Evolutionary conservation across 2,797 vertebrate species (phyloP).

Genomic region (Hoplostethus mediterraneus): DNA sequence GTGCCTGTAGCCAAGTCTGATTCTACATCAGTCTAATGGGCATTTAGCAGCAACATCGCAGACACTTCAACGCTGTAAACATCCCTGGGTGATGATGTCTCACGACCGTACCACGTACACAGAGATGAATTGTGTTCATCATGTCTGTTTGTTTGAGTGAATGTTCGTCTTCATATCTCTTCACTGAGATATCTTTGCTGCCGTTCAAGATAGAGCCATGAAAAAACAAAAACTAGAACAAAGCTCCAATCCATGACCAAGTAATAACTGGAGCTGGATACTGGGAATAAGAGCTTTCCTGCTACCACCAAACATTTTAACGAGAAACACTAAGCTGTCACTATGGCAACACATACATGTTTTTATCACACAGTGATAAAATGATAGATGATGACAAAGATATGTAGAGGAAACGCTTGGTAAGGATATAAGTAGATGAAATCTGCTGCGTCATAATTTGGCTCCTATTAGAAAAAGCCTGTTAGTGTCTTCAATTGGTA

Average conservation of each 20-base stretch:
- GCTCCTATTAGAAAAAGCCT: slow-evolving; percentile 6
- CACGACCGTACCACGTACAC: not conserved
- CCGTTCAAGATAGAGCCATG: slow-evolving; percentile 20
- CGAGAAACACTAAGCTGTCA: not conserved
- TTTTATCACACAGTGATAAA: slow-evolving; percentile 7
- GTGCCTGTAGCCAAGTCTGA: slow-evolving; percentile 14
- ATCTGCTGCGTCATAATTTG: slow-evolving; percentile 10
- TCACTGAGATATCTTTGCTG: not conserved
- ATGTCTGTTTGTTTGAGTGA: not conserved
- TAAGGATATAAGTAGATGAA: not conserved
- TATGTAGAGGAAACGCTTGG: slow-evolving; percentile 10
- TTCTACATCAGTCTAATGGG: slow-evolving; percentile 36
- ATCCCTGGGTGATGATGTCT: slow-evolving; percentile 36
- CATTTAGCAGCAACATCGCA: slow-evolving; percentile 22
- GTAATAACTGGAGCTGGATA: not conserved
- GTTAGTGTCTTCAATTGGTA: slow-evolving; percentile 13
- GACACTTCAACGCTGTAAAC: slow-evolving; percentile 29
- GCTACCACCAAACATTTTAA: not conserved
- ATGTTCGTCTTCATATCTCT: not conserved
- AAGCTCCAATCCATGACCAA: not conserved
- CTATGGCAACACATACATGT: slow-evolving; percentile 2
- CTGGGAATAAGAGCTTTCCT: slow-evolving; percentile 22
- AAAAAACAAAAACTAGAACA: slow-evolving; percentile 15
- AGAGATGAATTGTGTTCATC: not conserved
- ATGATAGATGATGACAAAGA: slow-evolving; percentile 11